Percentiles rank a stretch among this genome's conserved stretches.
Evolutionary conservation across 1,140 invertebrate genomes (phyloP).

Genomic region (Drosophila watanabei): DNA sequence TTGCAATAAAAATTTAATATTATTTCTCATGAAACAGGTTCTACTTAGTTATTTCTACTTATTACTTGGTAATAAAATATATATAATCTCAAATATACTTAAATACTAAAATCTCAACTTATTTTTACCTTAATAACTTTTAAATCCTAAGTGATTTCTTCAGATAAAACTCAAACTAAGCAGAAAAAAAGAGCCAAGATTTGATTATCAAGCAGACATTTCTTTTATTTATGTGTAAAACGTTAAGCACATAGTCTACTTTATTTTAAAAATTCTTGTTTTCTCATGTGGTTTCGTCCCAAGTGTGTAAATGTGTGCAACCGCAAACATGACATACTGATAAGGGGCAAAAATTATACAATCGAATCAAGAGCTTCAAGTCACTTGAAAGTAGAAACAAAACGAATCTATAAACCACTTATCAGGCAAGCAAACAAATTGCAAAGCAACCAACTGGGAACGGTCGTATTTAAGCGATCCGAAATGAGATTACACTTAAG

Average conservation of each 20-base stretch:
- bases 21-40: background rate
- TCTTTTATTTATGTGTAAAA: background rate
- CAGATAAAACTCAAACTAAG: background rate
- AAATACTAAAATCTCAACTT: background rate
- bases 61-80: background rate
- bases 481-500: constrained; percentile 21
- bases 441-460: background rate
- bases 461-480: constrained; percentile 6
- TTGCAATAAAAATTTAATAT: background rate
- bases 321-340: constrained; percentile 47
- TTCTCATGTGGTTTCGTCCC: constrained; percentile 10
- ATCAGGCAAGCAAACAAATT: constrained; percentile 42
- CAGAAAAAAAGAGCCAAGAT: background rate
- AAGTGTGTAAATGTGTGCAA: constrained; percentile 12
- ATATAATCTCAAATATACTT: background rate
- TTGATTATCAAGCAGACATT: background rate
- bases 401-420: constrained; percentile 30
- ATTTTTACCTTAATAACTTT: background rate
- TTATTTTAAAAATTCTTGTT: constrained; percentile 15
- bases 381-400: constrained; percentile 29
- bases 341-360: constrained; percentile 48
- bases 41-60: background rate
- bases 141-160: background rate
- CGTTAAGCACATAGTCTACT: constrained; percentile 3
- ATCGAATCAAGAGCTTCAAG: constrained; percentile 33